Base-by-base conservation (phyloP, 2,888 invertebrate species). In the Rhogogaster chlorosoma region DNA sequence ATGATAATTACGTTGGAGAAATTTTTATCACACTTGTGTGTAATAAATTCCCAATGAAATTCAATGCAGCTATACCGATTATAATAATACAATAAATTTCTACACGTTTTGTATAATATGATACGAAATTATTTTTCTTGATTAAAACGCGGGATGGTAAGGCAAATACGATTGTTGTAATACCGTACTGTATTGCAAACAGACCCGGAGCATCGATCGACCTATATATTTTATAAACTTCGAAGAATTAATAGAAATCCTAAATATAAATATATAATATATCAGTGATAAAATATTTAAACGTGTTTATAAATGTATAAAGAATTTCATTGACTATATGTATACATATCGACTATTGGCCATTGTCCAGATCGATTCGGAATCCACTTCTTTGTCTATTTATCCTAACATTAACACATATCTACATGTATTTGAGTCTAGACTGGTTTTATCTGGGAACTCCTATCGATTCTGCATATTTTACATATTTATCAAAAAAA, bases 301-400 rank as follows among this genome's bases (percentile, higher is more conserved):
- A 32, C 32, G 2, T 32, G 22, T 73, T 73, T 77, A 10, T 22
- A 18, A n/a, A n/a, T 53, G 0, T 29, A 38, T 36, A 36, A 80
- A 38, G 36, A 38, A 61, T 80, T 38, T n/a, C 22, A 80, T 61
- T 12, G 26, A 22, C 9, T 12, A 3, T 26, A 53, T 49, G 1
- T 6, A 0, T 49, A n/a, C n/a, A 49, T 53, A 53, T 53, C n/a
- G 7, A 15, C 10, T 57, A 78, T 80, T 80, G 80, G 80, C 80
- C 38, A 80, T 80, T 80, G 61, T 80, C 80, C 80, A 80, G 80
- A 36, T 80, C 29, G 42, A 80, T 80, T 36, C 12, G 53, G n/a
- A n/a, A 53, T 53, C n/a, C n/a, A 53, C n/a, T n/a, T 53, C 7
- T 53, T 53, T n/a, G 53, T 53, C n/a, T 53, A 7, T n/a, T 53